Base-by-base conservation (phyloP, 2,888 invertebrate genomes). In the Pyrochroa serraticornis region DNA sequence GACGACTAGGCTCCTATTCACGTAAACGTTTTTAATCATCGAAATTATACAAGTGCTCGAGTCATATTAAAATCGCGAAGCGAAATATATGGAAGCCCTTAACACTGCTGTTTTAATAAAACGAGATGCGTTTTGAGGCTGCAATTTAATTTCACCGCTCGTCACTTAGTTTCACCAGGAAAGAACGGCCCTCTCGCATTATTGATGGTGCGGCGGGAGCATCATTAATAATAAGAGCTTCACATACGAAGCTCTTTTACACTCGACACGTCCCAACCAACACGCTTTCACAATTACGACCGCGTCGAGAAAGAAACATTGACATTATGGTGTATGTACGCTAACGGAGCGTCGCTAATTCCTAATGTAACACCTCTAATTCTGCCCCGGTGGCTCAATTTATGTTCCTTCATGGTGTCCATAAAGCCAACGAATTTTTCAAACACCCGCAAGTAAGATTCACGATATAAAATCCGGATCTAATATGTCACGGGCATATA, bases 81-180 rank as follows among this genome's bases (percentile, higher is more conserved):
- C 57, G 14, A 51, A 60, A 64, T 62, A 65, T 62, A 65, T 58
- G 57, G 58, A 62, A 60, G 37, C 54, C 61, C 54, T 57, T 54
- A 55, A 58, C 59, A 56, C 57, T 60, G 60, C 52, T 56, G 66
- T 61, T 66, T 66, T 66, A 64, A 66, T 66, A 66, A 66, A 66
- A 62, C 38, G 63, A 61, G 61, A 64, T 62, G 62, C 61, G 62
- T 64, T 66, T 60, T 62, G 63, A 46, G 66, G 58, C 57, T 58
- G 67, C 64, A 67, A 67, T 65, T 64, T 64, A 65, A 67, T 65
- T 64, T 57, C 61, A 61, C 45, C 57, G 59, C 61, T 64, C 60
- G 58, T 65, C 62, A 58, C 60, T 64, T 62, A 54, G 62, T 58
- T 58, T 56, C 54, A 53, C 38, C 53, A 58, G 58, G 22, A 64